Conservation (phyloP, 2,113 vertebrate species). For the Caranx melampygus region DNA sequence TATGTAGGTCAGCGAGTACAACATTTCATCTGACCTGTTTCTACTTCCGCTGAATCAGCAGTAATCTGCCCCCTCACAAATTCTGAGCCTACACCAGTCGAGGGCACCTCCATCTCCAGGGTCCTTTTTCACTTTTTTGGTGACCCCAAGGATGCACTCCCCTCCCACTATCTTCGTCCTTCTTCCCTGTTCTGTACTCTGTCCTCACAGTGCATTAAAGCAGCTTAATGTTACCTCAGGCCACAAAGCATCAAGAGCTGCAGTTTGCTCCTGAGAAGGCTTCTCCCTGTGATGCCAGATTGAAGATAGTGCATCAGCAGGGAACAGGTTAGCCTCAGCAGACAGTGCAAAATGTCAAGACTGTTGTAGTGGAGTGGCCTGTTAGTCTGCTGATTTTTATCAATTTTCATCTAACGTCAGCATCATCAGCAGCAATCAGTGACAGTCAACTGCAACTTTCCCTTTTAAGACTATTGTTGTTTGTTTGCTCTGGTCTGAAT, state of each 20-base stretch:
- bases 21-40: constrained; percentile 65
- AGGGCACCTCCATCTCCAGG: constrained; percentile 42
- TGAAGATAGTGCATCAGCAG: constrained; percentile 45
- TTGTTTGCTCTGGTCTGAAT: background rate
- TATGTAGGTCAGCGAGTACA: constrained; percentile 47
- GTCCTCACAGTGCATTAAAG: constrained; percentile 65
- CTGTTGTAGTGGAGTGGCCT: background rate
- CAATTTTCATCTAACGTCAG: background rate
- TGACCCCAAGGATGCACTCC: constrained; percentile 38
- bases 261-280: constrained; percentile 47
- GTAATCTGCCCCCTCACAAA: constrained; percentile 40
- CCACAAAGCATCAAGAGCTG: constrained; percentile 40
- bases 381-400: background rate
- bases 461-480: background rate
- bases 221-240: constrained; percentile 76
- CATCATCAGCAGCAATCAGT: background rate
- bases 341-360: constrained; percentile 15
- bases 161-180: background rate
- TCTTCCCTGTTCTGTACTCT: constrained; percentile 35
- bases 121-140: constrained; percentile 47
- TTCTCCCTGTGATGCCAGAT: constrained; percentile 38
- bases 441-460: background rate
- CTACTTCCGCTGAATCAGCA: constrained; percentile 53
- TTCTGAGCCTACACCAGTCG: constrained; percentile 8
- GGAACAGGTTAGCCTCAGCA: constrained; percentile 4